Conservation (phyloP, 23 tunicate species). For the Ciona savignyi region DNA sequence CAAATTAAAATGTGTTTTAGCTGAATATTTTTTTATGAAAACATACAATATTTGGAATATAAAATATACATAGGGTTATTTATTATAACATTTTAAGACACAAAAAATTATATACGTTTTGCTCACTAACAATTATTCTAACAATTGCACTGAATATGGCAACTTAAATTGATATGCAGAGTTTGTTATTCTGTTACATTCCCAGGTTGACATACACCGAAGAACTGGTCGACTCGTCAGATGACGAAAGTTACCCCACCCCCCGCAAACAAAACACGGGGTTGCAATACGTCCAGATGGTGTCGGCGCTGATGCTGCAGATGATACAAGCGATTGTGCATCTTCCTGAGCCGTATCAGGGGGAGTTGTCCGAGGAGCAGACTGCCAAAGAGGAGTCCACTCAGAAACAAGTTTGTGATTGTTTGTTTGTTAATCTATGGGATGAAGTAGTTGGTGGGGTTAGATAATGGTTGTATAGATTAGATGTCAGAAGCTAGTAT, state of each 20-base stretch:
- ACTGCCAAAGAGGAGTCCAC: constrained; percentile 14
- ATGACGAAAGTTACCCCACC: constrained; percentile 53
- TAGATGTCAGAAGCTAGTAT: too few species aligned
- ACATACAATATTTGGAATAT: too few species aligned
- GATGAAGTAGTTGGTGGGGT: too few species aligned
- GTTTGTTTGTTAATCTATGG: too few species aligned
- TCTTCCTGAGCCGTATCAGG: constrained; percentile 42
- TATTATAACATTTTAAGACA: too few species aligned
- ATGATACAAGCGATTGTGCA: constrained; percentile 83
- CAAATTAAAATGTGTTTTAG: constrained; percentile 60
- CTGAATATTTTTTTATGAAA: constrained; percentile 52
- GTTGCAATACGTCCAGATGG: constrained; percentile 88
- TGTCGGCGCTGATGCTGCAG: constrained; percentile 80
- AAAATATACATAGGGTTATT: too few species aligned
- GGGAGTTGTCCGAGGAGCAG: neutral
- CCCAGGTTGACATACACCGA: constrained; percentile 73
- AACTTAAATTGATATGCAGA: too few species aligned
- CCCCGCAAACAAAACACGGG: constrained; percentile 21
- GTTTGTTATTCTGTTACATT: too few species aligned
- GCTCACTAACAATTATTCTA: too few species aligned
- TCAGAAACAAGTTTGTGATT: neutral
- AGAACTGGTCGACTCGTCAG: constrained; percentile 70
- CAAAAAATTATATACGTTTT: too few species aligned
- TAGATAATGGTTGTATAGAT: too few species aligned
- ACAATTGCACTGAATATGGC: too few species aligned